Evolutionary conservation across 2,113 vertebrate genomes (phyloP).

Genomic region (Platanista minor): DNA sequence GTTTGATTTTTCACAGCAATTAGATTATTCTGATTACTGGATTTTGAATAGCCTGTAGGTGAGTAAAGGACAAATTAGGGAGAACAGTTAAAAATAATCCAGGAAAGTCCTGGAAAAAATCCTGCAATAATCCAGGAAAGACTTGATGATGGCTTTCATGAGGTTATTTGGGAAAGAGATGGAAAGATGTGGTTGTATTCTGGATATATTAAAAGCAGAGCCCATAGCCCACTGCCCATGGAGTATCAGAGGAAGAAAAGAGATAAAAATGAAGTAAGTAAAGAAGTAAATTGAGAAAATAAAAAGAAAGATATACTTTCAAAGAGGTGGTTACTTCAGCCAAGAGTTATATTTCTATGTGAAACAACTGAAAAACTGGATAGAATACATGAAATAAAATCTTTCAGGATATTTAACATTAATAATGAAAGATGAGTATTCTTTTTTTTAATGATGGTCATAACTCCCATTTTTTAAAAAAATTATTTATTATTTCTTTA

Average conservation of each 20-base stretch:
- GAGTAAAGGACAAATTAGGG: background rate
- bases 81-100: background rate
- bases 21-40: background rate
- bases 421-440: background rate
- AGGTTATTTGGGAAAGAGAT: background rate
- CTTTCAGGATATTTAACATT: background rate
- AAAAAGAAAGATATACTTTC: background rate
- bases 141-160: background rate
- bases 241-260: background rate
- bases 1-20: background rate
- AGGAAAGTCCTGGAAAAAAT: background rate
- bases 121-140: background rate
- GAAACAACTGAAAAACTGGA: background rate
- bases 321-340: background rate
- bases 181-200: background rate
- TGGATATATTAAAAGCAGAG: background rate
- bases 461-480: too few relatives aligned
- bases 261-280: background rate
- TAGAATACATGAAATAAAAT: background rate
- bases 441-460: too few relatives aligned
- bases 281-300: background rate
- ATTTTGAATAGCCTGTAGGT: background rate
- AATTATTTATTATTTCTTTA: too few relatives aligned
- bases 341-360: background rate
- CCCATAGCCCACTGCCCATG: background rate